Conservation (phyloP, 2,113 vertebrate species). For the Ploceus nigricollis region DNA sequence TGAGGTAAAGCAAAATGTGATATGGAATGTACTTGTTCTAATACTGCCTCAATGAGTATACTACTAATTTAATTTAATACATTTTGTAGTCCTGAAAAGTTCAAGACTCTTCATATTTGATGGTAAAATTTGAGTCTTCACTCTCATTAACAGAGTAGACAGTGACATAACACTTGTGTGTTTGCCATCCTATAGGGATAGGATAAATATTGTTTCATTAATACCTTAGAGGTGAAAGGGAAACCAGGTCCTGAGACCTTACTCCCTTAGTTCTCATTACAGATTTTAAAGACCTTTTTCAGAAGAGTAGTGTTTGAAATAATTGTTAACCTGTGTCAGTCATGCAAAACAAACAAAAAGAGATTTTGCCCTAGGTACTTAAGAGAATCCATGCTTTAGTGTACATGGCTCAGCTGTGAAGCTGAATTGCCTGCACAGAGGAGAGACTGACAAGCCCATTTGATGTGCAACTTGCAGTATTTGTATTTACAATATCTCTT, state of each 20-base stretch:
- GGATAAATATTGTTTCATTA: neutral
- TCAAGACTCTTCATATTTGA: neutral
- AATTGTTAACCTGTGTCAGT: constrained; percentile 57
- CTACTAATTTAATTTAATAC: neutral
- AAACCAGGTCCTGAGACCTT: neutral
- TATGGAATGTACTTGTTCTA: neutral
- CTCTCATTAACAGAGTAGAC: neutral
- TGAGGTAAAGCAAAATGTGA: neutral
- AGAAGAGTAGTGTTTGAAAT: constrained; percentile 32
- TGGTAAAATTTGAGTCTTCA: neutral
- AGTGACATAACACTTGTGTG: neutral
- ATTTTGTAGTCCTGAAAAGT: neutral
- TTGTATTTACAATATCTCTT: neutral
- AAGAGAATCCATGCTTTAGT: neutral
- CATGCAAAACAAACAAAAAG: constrained; percentile 41
- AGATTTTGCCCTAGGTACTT: constrained; percentile 40
- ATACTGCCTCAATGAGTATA: neutral
- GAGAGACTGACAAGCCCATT: neutral
- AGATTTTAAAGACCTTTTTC: constrained; percentile 11
- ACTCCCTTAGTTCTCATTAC: neutral
- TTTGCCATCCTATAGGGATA: neutral
- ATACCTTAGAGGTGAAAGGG: neutral
- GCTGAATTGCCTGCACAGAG: neutral
- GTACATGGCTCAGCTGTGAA: neutral
- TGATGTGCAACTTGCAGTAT: neutral